phyloP scores from a whole-genome alignment of 2,113 vertebrate genomes.

The Phocoena sinus region DNA sequence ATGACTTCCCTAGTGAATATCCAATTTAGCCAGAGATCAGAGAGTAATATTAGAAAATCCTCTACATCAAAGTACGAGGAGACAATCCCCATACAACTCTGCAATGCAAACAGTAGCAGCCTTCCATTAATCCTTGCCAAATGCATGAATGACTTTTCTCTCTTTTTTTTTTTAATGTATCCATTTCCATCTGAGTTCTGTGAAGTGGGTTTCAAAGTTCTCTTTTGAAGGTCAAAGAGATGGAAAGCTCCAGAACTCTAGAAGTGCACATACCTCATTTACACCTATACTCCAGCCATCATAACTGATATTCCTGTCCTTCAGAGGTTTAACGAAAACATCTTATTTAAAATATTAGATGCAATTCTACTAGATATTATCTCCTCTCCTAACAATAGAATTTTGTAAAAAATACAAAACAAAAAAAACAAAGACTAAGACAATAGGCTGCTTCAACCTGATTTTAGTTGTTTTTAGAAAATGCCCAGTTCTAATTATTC shows the following conservation, averaged over 20 bases:
- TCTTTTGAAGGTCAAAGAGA: conserved; percentile 26
- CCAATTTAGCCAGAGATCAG: background rate
- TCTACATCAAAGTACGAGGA: background rate
- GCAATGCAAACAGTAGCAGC: background rate
- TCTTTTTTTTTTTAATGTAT: background rate
- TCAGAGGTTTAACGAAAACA: background rate
- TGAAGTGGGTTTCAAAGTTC: background rate
- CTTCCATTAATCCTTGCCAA: background rate
- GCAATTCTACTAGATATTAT: background rate
- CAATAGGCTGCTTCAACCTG: background rate
- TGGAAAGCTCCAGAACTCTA: background rate
- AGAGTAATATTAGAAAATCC: background rate
- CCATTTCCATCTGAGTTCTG: background rate
- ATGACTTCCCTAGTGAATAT: background rate
- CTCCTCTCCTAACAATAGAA: background rate
- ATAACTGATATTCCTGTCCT: background rate
- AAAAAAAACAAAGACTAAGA: background rate
- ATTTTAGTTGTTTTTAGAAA: background rate
- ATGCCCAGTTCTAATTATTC: background rate
- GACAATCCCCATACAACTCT: background rate
- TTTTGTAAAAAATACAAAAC: background rate
- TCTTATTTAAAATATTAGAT: background rate
- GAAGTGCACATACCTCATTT: background rate
- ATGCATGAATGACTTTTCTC: background rate
- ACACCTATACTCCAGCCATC: background rate